Conservation (phyloP, 2,888 invertebrate species). For the Chloroclysta siterata region DNA sequence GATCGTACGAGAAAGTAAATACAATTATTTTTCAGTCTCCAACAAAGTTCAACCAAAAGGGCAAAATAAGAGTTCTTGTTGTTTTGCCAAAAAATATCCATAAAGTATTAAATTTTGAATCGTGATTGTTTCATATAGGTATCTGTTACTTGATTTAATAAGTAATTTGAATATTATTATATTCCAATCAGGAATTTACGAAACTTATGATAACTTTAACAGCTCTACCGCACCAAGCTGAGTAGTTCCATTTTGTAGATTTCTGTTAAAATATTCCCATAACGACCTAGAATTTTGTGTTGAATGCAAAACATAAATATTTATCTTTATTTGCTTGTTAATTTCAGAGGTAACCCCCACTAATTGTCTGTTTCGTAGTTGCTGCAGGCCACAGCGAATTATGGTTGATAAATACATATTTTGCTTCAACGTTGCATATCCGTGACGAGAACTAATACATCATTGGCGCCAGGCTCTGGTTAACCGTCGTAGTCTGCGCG, state of each 20-base stretch:
- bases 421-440: constrained; percentile 56
- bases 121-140: background rate
- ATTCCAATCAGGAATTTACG: background rate
- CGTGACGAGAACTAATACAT: constrained; percentile 75
- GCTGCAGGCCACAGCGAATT: constrained; percentile 15
- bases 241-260: background rate
- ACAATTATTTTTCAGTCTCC: constrained; percentile 66
- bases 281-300: too few species aligned
- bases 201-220: background rate
- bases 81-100: background rate
- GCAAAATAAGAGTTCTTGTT: constrained; percentile 14
- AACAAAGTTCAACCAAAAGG: constrained; percentile 49
- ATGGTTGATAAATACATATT: constrained; percentile 34
- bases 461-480: constrained; percentile 71
- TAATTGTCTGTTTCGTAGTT: constrained; percentile 6
- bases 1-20: constrained; percentile 82
- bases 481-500: constrained; percentile 75
- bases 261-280: too few species aligned
- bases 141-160: background rate
- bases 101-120: background rate
- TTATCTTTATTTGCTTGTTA: background rate
- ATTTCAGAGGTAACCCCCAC: background rate
- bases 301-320: too few species aligned
- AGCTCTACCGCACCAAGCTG: background rate
- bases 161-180: background rate